Evolutionary conservation across 2,888 invertebrate species (phyloP).

Genomic region (Orchesella flavescens): DNA sequence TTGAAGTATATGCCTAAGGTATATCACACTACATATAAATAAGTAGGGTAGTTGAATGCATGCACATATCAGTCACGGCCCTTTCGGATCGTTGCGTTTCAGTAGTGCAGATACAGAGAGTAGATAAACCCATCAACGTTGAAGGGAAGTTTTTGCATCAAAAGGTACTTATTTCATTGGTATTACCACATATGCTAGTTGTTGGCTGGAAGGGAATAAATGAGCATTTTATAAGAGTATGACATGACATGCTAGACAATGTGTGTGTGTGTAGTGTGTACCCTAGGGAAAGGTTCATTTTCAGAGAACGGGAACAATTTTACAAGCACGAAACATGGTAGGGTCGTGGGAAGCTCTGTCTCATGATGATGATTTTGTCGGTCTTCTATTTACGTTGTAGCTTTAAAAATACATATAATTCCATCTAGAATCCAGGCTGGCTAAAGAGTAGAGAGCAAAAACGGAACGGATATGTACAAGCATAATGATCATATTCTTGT

Average conservation of each 20-base stretch:
- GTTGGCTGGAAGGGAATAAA: slow-evolving; percentile 20
- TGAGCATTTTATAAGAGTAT: slow-evolving; percentile 27
- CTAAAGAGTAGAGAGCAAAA: background rate
- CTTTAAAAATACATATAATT: slow-evolving; percentile 14
- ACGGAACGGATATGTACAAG: background rate
- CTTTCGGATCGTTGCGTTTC: slow-evolving; percentile 26
- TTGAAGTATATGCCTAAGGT: background rate
- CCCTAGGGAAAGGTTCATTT: slow-evolving; percentile 20
- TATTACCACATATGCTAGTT: slow-evolving; percentile 20
- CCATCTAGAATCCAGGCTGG: too few species aligned
- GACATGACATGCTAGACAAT: slow-evolving; percentile 18
- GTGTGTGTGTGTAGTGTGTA: background rate
- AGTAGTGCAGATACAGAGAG: slow-evolving; percentile 9
- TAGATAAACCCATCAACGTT: slow-evolving; percentile 20
- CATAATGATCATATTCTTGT: background rate
- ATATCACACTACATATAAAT: background rate
- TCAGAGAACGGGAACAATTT: slow-evolving; percentile 1
- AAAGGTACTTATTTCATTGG: background rate
- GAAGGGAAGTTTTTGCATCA: slow-evolving; percentile 5
- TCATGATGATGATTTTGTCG: slow-evolving; percentile 19
- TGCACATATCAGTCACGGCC: slow-evolving; percentile 28
- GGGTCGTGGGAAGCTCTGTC: slow-evolving; percentile 46
- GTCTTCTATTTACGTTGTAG: slow-evolving; percentile 9
- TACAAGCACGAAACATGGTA: background rate
- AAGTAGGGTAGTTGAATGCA: background rate